These are phyloP conservation scores for Cataglyphis hispanica DNA, from an alignment of 1,140 invertebrate species.

Conservation along the genomic window DNA sequence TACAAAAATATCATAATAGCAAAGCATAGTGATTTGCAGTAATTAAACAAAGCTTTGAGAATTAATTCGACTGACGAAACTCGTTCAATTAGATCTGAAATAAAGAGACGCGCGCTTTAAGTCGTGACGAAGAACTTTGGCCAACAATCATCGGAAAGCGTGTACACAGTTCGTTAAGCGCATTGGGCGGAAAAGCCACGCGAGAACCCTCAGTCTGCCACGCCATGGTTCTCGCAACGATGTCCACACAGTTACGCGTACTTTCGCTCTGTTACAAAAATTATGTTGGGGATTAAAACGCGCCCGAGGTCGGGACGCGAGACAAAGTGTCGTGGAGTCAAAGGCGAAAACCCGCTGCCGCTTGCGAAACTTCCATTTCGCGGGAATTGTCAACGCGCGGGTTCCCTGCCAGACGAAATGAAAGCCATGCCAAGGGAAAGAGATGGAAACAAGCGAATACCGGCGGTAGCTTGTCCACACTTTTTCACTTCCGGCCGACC, in stretches of 20 bases:
- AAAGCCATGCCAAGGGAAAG: slow-evolving; percentile 22
- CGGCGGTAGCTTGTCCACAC: slow-evolving; percentile 79
- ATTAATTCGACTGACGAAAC: not conserved
- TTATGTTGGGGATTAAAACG: slow-evolving; percentile 67
- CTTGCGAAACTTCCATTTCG: slow-evolving; percentile 72
- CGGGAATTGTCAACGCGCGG: slow-evolving; percentile 57
- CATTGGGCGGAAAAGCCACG: slow-evolving; percentile 3
- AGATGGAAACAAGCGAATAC: slow-evolving; percentile 46
- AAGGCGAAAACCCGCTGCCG: slow-evolving; percentile 21
- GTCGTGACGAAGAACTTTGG: slow-evolving; percentile 4
- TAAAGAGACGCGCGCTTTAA: not conserved
- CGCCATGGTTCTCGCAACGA: slow-evolving; percentile 45
- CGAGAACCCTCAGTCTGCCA: slow-evolving; percentile 43
- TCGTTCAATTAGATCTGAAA: not conserved
- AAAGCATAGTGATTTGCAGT: not conserved
- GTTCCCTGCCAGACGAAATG: not conserved
- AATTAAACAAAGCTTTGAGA: not conserved
- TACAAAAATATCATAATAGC: not conserved
- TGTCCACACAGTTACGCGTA: slow-evolving; percentile 40
- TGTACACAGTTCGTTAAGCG: slow-evolving; percentile 44
- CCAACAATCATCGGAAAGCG: not conserved
- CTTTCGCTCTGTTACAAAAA: slow-evolving; percentile 69
- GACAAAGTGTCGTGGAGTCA: slow-evolving; percentile 43
- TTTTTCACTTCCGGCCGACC: slow-evolving; percentile 82
- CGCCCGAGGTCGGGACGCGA: slow-evolving; percentile 32